Evolutionary conservation across 2,797 vertebrate genomes (phyloP).

Genomic region (Sardinella longiceps): DNA sequence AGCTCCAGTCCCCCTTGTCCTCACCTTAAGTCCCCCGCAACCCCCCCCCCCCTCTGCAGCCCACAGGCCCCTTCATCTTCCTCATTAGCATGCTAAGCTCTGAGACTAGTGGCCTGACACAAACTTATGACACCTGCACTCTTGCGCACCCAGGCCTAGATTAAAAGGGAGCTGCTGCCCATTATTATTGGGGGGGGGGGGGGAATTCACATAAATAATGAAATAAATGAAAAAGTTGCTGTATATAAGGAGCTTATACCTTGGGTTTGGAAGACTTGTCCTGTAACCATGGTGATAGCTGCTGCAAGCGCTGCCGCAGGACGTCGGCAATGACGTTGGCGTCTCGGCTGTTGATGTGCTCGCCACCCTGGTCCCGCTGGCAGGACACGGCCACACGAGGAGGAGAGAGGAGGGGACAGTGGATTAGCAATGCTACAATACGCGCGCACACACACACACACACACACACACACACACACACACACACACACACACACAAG

Average conservation of each 20-base stretch:
- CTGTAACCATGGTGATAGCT: constrained; percentile 71
- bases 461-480: too few relatives aligned
- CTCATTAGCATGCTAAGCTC: not conserved
- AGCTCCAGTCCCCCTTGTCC: not conserved
- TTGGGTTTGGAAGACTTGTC: constrained; percentile 73
- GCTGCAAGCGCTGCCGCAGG: constrained; percentile 79
- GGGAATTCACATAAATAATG: not conserved
- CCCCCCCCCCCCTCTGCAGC: not conserved
- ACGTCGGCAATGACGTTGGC: constrained; percentile 80
- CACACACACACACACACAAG: not conserved
- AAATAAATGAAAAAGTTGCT: not conserved
- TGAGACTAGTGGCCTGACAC: not conserved
- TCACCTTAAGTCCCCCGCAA: not conserved
- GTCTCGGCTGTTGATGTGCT: constrained; percentile 86
- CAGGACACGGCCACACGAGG: not conserved
- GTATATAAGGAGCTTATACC: constrained; percentile 68
- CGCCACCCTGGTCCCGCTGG: constrained; percentile 80
- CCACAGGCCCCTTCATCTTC: not conserved
- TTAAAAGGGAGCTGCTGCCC: not conserved
- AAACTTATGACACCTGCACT: constrained; percentile 2
- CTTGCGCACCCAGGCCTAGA: not conserved
- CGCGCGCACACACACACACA: too few relatives aligned
- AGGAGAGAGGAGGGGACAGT: not conserved
- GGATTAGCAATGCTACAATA: not conserved
- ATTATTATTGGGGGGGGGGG: not conserved